Evolutionary conservation across 2,113 vertebrate genomes (phyloP).

Genomic region (Rhea pennata): DNA sequence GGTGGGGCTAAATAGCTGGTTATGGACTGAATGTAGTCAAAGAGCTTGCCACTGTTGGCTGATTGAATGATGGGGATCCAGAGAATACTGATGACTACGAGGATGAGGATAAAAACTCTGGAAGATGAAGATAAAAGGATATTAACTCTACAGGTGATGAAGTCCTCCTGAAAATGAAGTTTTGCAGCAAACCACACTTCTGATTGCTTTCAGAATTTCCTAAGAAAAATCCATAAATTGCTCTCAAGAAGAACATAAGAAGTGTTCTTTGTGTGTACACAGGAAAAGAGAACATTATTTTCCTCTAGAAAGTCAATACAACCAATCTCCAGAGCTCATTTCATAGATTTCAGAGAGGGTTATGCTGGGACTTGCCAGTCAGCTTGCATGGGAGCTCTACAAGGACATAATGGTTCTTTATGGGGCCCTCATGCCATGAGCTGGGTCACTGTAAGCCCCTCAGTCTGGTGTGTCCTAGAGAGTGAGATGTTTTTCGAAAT

Average conservation of each 20-base stretch:
- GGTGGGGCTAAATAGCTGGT: constrained; percentile 93
- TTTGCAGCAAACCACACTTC: neutral
- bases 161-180: neutral
- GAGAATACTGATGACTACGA: constrained; percentile 88
- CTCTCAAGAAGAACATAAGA: neutral
- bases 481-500: neutral
- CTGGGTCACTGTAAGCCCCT: neutral
- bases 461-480: neutral
- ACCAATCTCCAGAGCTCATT: neutral
- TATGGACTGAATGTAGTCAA: constrained; percentile 93
- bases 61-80: constrained; percentile 96
- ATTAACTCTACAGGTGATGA: neutral
- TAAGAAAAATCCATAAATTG: neutral
- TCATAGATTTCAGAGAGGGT: neutral
- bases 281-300: neutral
- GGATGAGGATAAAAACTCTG: constrained; percentile 89
- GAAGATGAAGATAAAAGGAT: neutral
- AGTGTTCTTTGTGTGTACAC: neutral
- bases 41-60: constrained; percentile 92
- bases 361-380: neutral
- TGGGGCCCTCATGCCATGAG: fast-evolving
- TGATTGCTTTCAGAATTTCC: neutral
- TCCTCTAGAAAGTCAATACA: neutral
- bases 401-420: neutral
- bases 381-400: neutral